These are phyloP conservation scores for Dorcus hopei DNA, from an alignment of 2,888 invertebrate species.

Conservation along the genomic window DNA sequence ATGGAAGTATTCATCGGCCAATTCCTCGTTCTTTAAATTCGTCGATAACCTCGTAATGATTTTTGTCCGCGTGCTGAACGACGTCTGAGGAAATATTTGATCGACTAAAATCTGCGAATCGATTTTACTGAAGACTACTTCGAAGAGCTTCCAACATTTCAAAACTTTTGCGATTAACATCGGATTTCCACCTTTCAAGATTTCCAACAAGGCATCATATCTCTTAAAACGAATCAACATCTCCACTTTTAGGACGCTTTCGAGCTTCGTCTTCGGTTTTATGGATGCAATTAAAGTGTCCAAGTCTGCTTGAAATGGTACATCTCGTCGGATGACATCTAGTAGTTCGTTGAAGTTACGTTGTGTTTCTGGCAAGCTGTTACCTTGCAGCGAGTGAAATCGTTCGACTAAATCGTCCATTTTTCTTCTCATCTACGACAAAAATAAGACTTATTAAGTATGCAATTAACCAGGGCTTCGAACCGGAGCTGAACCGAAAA, in stretches of 20 bases:
- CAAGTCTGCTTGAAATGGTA: not conserved
- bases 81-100: slow-evolving; percentile 12
- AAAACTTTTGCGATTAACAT: slow-evolving; percentile 13
- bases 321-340: not conserved
- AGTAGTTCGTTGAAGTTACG: not conserved
- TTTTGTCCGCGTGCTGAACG: slow-evolving; percentile 4
- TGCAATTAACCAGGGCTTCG: too few relatives aligned
- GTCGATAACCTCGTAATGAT: too few relatives aligned
- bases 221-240: slow-evolving; percentile 16
- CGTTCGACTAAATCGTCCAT: not conserved
- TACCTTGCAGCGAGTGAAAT: not conserved
- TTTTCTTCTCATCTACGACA: not conserved
- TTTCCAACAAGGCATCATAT: slow-evolving; percentile 11
- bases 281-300: not conserved
- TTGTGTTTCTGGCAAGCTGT: not conserved
- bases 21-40: slow-evolving; percentile 10
- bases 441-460: not conserved
- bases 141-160: slow-evolving; percentile 20
- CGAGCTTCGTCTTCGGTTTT: not conserved
- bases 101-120: slow-evolving; percentile 10
- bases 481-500: too few relatives aligned
- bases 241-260: slow-evolving; percentile 14
- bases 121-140: slow-evolving; percentile 11
- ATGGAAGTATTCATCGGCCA: slow-evolving; percentile 15
- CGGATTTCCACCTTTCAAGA: slow-evolving; percentile 18